These are phyloP conservation scores for Puma concolor DNA, from an alignment of 2,113 vertebrate genomes.

Conservation along the genomic window DNA sequence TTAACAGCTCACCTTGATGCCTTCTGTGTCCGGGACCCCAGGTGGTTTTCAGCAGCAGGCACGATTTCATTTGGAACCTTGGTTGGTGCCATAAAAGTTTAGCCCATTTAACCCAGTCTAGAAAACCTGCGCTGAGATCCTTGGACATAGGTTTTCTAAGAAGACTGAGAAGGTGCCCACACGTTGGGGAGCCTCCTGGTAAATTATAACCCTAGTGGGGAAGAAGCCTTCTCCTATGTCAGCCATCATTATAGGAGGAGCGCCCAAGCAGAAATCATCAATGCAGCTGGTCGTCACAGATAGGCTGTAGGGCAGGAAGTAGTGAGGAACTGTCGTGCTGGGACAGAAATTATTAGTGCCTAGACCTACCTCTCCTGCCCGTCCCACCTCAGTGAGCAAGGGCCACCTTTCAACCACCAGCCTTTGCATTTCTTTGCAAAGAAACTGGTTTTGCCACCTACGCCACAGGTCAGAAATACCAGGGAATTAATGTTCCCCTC, in stretches of 20 bases:
- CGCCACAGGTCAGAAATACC: neutral
- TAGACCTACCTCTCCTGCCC: fast-evolving
- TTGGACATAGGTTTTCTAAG: neutral
- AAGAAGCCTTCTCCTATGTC: neutral
- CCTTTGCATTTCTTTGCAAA: neutral
- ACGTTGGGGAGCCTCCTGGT: neutral
- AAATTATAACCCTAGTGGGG: neutral
- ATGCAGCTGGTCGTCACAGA: neutral
- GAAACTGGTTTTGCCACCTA: neutral
- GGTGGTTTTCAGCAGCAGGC: neutral
- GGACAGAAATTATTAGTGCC: neutral
- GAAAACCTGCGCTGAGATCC: neutral
- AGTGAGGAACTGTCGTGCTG: neutral
- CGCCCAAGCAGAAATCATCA: neutral
- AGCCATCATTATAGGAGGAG: neutral
- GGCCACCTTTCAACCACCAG: neutral
- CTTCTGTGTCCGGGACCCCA: neutral
- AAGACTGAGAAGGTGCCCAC: neutral
- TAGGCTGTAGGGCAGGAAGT: neutral
- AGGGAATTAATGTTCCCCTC: neutral
- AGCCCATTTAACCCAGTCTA: neutral
- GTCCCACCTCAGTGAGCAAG: neutral
- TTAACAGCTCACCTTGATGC: neutral
- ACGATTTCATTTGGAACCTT: neutral
- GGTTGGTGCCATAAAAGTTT: neutral